phyloP scores from a whole-genome alignment of 2,113 vertebrate species.

The Rhynchomys soricoides region DNA sequence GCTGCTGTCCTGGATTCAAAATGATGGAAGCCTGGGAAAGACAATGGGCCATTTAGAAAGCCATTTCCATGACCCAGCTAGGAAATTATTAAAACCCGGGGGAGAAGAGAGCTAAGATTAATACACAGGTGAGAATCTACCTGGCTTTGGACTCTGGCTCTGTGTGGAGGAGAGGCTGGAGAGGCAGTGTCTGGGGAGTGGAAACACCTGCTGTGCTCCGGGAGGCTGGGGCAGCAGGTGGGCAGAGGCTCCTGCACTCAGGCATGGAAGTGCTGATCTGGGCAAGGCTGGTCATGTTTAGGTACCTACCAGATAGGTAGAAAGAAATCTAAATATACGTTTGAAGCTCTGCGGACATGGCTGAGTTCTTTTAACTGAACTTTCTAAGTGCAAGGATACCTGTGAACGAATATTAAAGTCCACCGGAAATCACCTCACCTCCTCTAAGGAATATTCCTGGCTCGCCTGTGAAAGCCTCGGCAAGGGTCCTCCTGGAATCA shows the following conservation, averaged over 20 bases:
- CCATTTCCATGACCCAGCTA: background rate
- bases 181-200: background rate
- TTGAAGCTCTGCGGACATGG: background rate
- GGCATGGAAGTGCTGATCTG: background rate
- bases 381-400: background rate
- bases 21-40: background rate
- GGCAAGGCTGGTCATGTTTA: background rate
- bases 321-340: background rate
- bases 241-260: background rate
- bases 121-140: background rate
- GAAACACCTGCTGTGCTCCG: background rate
- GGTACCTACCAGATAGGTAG: background rate
- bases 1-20: background rate
- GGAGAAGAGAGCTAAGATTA: background rate
- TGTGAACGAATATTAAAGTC: background rate
- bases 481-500: background rate
- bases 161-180: background rate
- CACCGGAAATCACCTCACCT: background rate
- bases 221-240: background rate
- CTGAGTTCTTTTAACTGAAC: slow-evolving; percentile 28
- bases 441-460: background rate
- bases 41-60: background rate
- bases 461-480: background rate
- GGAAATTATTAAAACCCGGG: background rate
- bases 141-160: background rate